Percentiles rank a stretch among this genome's conserved stretches.
phyloP scores from a whole-genome alignment of 2,888 invertebrate species.

The Physocephala rufipes region DNA sequence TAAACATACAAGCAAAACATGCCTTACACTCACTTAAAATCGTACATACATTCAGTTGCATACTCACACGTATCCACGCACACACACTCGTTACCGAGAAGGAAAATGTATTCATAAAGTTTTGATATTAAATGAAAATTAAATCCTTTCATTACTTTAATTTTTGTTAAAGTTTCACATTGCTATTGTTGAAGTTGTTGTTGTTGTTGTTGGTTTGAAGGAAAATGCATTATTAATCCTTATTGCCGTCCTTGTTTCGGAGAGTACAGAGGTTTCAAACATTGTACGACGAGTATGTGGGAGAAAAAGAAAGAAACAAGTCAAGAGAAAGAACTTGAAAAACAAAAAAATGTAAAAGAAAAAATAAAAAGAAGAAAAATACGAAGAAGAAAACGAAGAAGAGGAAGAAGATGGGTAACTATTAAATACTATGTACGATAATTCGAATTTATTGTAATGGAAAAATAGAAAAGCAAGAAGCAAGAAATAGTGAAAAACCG shows the following conservation, averaged over 20 bases:
- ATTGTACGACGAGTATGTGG: neutral
- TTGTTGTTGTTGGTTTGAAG: slow-evolving; percentile 3
- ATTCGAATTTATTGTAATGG: too few species aligned
- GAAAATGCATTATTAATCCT: slow-evolving; percentile 34
- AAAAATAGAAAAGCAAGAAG: too few species aligned
- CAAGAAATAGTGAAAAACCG: too few species aligned
- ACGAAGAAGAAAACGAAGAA: neutral
- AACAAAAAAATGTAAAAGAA: neutral
- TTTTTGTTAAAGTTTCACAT: neutral
- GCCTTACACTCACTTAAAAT: slow-evolving; percentile 2
- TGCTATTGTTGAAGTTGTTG: neutral
- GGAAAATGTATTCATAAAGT: slow-evolving; percentile 27
- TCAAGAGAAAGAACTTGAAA: neutral
- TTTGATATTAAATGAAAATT: slow-evolving; percentile 30
- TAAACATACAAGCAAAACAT: too few species aligned
- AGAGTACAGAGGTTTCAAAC: neutral
- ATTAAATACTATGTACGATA: neutral
- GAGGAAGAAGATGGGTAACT: neutral
- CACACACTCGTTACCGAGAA: neutral
- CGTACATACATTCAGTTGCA: neutral
- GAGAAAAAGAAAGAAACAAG: too few species aligned
- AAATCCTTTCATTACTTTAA: slow-evolving; percentile 11
- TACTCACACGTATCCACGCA: neutral
- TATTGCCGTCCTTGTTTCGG: slow-evolving; percentile 25
- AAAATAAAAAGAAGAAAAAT: neutral